Evolutionary conservation across 2,113 vertebrate genomes (phyloP).

Genomic region (Parus major): DNA sequence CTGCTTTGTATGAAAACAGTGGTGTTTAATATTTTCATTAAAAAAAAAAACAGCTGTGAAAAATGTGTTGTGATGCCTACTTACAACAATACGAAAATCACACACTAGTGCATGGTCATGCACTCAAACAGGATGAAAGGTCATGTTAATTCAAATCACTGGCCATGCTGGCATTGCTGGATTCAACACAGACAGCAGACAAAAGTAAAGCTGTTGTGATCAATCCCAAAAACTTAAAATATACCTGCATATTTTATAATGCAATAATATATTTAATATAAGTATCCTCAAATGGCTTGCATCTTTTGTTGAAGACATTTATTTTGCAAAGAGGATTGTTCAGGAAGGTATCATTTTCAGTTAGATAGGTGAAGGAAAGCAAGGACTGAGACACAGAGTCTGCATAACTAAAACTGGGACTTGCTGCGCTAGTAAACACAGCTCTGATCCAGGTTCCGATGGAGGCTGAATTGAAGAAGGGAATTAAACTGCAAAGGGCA

Average conservation of each 20-base stretch:
- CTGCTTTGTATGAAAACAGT: background rate
- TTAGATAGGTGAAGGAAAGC: background rate
- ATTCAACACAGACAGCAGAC: background rate
- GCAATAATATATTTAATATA: background rate
- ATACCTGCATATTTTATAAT: background rate
- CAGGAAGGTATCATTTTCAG: background rate
- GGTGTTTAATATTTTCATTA: background rate
- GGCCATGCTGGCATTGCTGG: background rate
- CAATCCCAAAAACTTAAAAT: background rate
- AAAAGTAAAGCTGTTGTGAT: background rate
- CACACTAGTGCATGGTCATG: background rate
- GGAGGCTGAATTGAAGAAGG: background rate
- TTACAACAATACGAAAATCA: background rate
- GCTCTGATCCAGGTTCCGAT: background rate
- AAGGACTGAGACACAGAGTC: background rate
- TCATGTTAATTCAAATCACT: background rate
- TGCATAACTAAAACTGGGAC: accelerated
- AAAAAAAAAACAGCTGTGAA: background rate
- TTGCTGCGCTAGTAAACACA: background rate
- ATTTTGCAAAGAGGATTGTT: background rate
- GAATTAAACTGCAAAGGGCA: background rate
- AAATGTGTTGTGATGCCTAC: background rate
- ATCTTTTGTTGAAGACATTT: background rate
- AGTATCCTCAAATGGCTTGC: background rate
- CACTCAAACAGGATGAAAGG: background rate